Base-by-base conservation (phyloP, 2,797 vertebrate genomes). In the Babyrousa celebensis region DNA sequence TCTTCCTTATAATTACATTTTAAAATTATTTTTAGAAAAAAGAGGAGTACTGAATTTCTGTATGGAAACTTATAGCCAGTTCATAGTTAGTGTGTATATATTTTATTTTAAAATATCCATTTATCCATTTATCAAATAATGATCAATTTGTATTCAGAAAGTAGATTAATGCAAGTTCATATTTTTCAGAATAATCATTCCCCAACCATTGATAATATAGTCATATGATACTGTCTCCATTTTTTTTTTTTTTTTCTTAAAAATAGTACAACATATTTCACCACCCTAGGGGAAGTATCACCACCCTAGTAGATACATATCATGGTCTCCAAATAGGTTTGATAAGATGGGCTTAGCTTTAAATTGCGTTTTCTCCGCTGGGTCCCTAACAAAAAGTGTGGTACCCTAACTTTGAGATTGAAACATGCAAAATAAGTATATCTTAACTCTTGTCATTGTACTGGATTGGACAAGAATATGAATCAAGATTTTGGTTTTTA, bases 1-100 rank as follows among this genome's bases (percentile, higher is more conserved):
- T 97, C 96, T 98, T 91, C 96, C 86, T 97, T 97, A 91, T 96
- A 91, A 18, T 97, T 98, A 68, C 89, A 94, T 98, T 98, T 98
- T 97, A 91, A 93, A 83, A 96, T 97, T 97, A 92, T 97, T 96
- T 96, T 95, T 96, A 95, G 96, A 96, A 97, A 97, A 97, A 96
- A 98, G 71, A 96, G 92, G 97, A 90, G 74, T 89, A 91, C 67
- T 96, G 68, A 71, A 65, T 94, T 96, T 96, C 74, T 70, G 0
- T 97, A 12, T 93, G 68, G 89, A 89, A 85, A 70, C 15, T 87
- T 91, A 68, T 80, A 88, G 48, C 29, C 18, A 43, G 87, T 86
- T 97, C 68, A 62, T 58, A 80, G 67, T 85, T 95, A 86, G 7
- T 83, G 15, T 78, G 14, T 25, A 21, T 54, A 29, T 67, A 21